These are phyloP conservation scores for Drosophila nebulosa DNA, from an alignment of 1,140 invertebrate genomes.

Conservation along the genomic window DNA sequence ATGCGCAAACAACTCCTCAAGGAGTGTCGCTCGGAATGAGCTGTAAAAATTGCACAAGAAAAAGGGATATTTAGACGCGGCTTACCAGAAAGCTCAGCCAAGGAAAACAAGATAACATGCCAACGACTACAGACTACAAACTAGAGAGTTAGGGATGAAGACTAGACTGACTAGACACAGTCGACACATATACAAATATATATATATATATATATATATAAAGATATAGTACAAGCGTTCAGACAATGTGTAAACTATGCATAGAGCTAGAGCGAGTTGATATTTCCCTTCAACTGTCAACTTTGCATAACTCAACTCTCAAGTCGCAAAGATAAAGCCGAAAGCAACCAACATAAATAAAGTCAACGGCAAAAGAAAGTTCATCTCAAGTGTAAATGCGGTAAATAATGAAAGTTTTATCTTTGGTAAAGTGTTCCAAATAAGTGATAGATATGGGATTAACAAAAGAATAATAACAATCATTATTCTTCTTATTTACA, in stretches of 20 bases:
- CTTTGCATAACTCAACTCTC: not conserved
- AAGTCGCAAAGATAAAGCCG: not conserved
- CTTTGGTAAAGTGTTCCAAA: too few relatives aligned
- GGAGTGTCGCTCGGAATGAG: constrained; percentile 67
- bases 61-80: constrained; percentile 66
- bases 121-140: not conserved
- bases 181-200: not conserved
- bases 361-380: not conserved
- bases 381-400: not conserved
- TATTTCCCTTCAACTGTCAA: constrained; percentile 7
- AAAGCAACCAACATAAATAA: not conserved
- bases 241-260: constrained; percentile 69
- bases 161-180: not conserved
- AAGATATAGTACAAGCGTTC: constrained; percentile 5
- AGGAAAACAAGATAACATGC: constrained; percentile 44
- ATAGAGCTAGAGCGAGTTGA: constrained; percentile 10
- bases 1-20: constrained; percentile 54
- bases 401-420: not conserved
- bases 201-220: not conserved
- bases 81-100: constrained; percentile 54
- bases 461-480: too few relatives aligned
- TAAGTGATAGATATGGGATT: too few relatives aligned
- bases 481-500: too few relatives aligned
- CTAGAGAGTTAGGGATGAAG: not conserved
- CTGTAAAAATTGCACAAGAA: constrained; percentile 53